These are phyloP conservation scores for Deroptyus accipitrinus DNA, from an alignment of 2,113 vertebrate genomes.

Conservation along the genomic window DNA sequence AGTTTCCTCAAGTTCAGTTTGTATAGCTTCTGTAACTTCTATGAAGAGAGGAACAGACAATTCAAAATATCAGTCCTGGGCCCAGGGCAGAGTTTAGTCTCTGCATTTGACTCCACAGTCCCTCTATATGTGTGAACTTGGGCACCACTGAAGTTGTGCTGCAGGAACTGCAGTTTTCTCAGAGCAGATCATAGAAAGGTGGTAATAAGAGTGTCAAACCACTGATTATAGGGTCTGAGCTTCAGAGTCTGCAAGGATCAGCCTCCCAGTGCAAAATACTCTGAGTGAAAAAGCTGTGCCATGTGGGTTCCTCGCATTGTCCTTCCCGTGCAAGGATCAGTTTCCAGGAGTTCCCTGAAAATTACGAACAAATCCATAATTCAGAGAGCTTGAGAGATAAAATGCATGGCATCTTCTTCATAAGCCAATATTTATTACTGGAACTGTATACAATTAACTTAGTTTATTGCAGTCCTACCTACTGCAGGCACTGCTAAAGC, in stretches of 20 bases:
- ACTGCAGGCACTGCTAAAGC: background rate
- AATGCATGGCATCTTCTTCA: background rate
- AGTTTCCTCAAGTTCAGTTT: background rate
- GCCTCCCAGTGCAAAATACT: background rate
- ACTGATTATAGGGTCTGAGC: background rate
- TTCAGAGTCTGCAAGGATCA: background rate
- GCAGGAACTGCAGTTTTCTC: background rate
- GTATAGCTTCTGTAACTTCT: background rate
- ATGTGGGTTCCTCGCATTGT: background rate
- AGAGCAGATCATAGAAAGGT: background rate
- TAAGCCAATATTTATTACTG: background rate
- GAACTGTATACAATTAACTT: background rate
- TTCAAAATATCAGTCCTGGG: background rate
- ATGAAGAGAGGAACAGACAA: background rate
- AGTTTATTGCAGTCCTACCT: background rate
- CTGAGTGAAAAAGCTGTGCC: background rate
- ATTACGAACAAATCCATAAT: background rate
- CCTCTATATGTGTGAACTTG: background rate
- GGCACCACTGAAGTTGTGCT: background rate
- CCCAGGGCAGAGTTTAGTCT: background rate
- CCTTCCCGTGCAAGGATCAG: accelerated
- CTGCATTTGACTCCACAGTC: accelerated
- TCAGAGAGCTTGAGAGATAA: background rate
- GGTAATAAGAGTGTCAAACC: background rate
- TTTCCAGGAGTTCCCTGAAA: background rate